Evolutionary conservation across 2,888 invertebrate species (phyloP).

Genomic region (Drosophila infuscata): DNA sequence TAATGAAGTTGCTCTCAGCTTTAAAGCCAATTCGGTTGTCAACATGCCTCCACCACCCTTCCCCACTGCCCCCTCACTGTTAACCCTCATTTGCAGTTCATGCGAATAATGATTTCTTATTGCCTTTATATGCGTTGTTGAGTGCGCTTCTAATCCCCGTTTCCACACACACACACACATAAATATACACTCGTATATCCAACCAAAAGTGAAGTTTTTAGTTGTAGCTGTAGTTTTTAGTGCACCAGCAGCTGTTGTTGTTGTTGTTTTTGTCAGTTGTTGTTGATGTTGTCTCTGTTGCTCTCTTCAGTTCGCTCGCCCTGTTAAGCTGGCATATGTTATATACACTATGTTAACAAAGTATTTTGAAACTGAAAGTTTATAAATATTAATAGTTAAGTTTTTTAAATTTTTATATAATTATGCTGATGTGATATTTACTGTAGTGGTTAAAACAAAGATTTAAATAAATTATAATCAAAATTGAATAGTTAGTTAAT

Average conservation of each 20-base stretch:
- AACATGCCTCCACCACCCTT: neutral
- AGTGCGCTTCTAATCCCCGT: constrained; percentile 13
- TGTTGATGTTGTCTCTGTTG: neutral
- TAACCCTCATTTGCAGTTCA: neutral
- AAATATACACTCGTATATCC: neutral
- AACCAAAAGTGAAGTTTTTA: neutral
- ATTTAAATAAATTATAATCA: neutral
- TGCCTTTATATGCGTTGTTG: neutral
- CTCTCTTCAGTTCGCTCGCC: neutral
- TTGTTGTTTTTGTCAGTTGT: neutral
- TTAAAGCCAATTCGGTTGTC: constrained; percentile 13
- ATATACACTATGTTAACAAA: neutral
- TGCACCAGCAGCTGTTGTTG: neutral
- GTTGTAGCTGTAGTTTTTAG: neutral
- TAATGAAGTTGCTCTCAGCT: constrained; percentile 33
- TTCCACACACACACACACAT: neutral
- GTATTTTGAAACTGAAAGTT: neutral
- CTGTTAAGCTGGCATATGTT: neutral
- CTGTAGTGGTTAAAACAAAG: neutral
- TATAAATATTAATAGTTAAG: neutral
- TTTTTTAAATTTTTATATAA: neutral
- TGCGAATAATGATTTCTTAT: neutral
- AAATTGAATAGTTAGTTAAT: neutral
- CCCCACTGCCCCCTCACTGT: neutral
- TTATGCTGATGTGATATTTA: neutral